Evolutionary conservation across 1,140 invertebrate genomes (phyloP).

Genomic region (Anastatus disparis): DNA sequence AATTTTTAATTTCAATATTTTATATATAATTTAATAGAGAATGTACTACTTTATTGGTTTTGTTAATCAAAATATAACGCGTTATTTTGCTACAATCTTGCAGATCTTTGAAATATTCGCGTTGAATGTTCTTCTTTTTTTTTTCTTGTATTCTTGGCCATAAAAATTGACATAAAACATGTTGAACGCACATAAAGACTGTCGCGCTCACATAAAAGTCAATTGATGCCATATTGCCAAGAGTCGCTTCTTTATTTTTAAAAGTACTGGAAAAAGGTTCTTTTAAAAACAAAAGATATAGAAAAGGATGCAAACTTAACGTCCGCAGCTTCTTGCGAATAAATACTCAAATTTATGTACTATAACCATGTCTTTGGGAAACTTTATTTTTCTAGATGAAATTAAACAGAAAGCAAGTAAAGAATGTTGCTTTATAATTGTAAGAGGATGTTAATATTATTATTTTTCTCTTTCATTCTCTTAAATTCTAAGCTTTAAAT

Average conservation of each 20-base stretch:
- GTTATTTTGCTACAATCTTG: not conserved
- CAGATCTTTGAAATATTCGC: not conserved
- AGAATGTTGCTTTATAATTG: not conserved
- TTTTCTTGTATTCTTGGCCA: too few relatives aligned
- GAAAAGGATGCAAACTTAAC: not conserved
- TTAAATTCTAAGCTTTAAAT: not conserved
- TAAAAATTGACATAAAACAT: constrained; percentile 31
- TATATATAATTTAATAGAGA: not conserved
- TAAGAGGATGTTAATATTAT: too few relatives aligned
- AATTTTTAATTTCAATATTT: too few relatives aligned
- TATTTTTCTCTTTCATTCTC: not conserved
- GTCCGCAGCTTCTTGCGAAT: not conserved
- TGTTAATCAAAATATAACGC: not conserved
- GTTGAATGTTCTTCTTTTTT: too few relatives aligned
- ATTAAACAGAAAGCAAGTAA: constrained; percentile 16
- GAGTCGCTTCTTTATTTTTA: constrained; percentile 1
- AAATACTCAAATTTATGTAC: constrained; percentile 29
- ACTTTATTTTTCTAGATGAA: constrained; percentile 12
- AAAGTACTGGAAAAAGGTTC: constrained; percentile 12
- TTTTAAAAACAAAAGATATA: constrained; percentile 9
- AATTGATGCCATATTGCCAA: constrained; percentile 12
- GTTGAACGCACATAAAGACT: not conserved
- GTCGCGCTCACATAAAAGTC: constrained; percentile 16
- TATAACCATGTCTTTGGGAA: not conserved
- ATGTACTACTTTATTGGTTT: not conserved